phyloP scores from a whole-genome alignment of 2,113 vertebrate genomes.

The Gallinago jamesoni region DNA sequence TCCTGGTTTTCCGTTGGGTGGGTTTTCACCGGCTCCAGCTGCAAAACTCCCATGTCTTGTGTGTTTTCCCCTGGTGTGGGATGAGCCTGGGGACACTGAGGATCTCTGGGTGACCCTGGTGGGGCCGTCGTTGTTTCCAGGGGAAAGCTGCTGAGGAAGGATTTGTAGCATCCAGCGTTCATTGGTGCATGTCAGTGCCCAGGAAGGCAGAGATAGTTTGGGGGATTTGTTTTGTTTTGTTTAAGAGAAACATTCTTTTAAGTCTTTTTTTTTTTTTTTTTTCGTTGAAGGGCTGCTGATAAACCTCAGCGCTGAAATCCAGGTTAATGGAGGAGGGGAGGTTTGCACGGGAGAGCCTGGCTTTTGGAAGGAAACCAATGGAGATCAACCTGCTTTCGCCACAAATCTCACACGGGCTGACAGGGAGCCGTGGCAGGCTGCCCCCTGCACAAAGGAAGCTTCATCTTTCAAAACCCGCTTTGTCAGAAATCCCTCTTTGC shows the following conservation, averaged over 20 bases:
- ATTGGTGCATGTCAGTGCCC: neutral
- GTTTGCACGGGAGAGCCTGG: neutral
- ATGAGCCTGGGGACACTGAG: neutral
- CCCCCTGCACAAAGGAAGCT: neutral
- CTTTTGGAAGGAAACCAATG: neutral
- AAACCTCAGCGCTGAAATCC: neutral
- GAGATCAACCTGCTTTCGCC: neutral
- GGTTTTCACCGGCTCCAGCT: neutral
- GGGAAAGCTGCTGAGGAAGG: neutral
- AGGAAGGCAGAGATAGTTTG: neutral
- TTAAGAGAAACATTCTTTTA: neutral
- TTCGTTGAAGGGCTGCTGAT: neutral
- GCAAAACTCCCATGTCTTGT: neutral
- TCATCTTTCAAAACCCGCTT: neutral
- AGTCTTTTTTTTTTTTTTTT: neutral
- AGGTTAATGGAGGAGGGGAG: neutral
- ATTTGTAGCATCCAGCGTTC: neutral
- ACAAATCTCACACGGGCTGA: neutral
- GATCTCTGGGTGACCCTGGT: neutral
- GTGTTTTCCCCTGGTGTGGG: neutral
- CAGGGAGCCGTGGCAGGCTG: neutral
- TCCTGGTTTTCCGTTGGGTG: neutral
- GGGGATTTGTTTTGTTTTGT: neutral
- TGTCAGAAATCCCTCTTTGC: neutral
- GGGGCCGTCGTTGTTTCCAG: neutral